Evolutionary conservation across 2,113 vertebrate species (phyloP).

Genomic region (Pachypanchax playfairii): DNA sequence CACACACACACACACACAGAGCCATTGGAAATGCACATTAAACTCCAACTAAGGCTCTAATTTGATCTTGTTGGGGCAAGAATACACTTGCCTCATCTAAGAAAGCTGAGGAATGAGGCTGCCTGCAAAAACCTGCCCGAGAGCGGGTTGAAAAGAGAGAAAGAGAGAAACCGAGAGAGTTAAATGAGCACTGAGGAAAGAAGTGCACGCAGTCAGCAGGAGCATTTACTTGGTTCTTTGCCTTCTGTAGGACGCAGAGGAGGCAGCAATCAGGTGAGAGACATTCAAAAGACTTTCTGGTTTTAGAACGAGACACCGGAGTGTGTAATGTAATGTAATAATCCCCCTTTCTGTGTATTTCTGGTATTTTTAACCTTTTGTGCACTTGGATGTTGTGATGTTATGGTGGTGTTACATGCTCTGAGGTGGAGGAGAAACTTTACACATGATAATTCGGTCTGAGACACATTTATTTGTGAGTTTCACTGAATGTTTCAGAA

Average conservation of each 20-base stretch:
- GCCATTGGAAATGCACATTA: constrained; percentile 46
- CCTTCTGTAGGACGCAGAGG: constrained; percentile 65
- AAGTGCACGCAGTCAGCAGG: constrained; percentile 8
- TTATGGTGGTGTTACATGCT: no score
- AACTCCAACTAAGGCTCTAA: constrained; percentile 43
- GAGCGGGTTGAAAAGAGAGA: constrained; percentile 21
- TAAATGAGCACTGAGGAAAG: constrained; percentile 23
- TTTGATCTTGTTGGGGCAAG: constrained; percentile 60
- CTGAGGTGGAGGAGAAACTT: no score
- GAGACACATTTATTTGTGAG: neutral
- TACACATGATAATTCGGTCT: no score
- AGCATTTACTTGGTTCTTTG: constrained; percentile 15
- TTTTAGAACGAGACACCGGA: neutral
- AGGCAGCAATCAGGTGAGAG: constrained; percentile 66
- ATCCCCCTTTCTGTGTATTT: no score
- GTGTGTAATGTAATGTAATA: no score
- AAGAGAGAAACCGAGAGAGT: neutral
- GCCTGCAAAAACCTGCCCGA: constrained; percentile 71
- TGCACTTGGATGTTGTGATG: no score
- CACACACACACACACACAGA: constrained; percentile 6
- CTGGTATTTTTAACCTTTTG: no score
- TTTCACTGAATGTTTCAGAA: neutral
- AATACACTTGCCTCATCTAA: constrained; percentile 55
- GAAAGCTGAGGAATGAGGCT: constrained; percentile 68
- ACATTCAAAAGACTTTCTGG: neutral